These are phyloP conservation scores for Minunthozetes semirufus DNA, from an alignment of 2,888 invertebrate species.

Conservation along the genomic window DNA sequence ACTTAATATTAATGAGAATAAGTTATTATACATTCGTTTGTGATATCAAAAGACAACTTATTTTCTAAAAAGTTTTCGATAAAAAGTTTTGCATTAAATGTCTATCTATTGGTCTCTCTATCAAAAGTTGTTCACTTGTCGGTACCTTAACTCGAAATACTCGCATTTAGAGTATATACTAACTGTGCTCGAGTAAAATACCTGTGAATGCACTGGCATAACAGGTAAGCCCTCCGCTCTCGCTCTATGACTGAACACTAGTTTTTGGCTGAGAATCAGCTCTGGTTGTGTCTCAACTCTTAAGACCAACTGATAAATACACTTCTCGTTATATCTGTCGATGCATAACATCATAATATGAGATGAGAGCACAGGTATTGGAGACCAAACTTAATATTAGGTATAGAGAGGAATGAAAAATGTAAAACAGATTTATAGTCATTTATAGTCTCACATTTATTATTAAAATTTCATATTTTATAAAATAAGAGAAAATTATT, in stretches of 20 bases:
- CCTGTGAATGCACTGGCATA: slow-evolving; percentile 9
- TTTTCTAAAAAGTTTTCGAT: not conserved
- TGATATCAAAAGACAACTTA: not conserved
- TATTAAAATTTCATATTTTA: not conserved
- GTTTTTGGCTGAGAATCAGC: no score
- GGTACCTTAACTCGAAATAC: slow-evolving; percentile 11
- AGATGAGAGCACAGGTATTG: not conserved
- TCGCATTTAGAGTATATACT: slow-evolving; percentile 12
- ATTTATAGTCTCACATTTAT: not conserved
- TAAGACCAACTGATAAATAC: not conserved
- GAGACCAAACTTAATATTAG: not conserved
- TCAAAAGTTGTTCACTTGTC: slow-evolving; percentile 10
- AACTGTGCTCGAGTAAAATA: not conserved
- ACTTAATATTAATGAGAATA: no score
- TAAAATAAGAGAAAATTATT: not conserved
- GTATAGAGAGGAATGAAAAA: not conserved
- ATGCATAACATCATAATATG: not conserved
- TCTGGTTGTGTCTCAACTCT: not conserved
- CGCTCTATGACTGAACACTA: no score
- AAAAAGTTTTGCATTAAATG: not conserved
- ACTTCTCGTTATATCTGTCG: slow-evolving; percentile 5
- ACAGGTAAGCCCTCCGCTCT: not conserved
- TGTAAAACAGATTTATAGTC: no score
- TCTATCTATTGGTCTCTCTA: not conserved
- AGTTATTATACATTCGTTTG: no score